Percentiles rank a stretch among this genome's conserved stretches.
Conservation (phyloP, 53 echinoderm and acorn worm genomes). For the Crossaster papposus region DNA sequence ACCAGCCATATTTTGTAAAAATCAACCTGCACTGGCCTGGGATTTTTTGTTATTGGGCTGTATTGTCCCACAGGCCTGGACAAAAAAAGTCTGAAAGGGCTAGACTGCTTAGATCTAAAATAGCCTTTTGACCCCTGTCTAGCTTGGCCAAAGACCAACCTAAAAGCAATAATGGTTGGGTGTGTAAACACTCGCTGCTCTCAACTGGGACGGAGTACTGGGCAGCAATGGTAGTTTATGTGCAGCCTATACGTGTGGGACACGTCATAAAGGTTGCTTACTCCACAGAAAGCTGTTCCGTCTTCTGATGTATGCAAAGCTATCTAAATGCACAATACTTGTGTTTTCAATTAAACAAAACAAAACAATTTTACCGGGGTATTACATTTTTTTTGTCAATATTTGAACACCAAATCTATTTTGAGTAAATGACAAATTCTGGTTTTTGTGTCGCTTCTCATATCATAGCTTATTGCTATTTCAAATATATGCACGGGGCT, state of each 20-base stretch:
- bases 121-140: background rate
- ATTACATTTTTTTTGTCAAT: too few species aligned
- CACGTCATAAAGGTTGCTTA: too few species aligned
- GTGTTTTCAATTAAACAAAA: too few species aligned
- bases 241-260: too few species aligned
- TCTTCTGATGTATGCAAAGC: too few species aligned
- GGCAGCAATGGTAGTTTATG: too few species aligned
- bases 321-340: too few species aligned
- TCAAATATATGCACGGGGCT: background rate
- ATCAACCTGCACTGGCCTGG: too few species aligned
- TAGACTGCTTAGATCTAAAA: background rate
- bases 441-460: background rate
- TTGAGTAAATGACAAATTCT: background rate
- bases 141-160: background rate
- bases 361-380: too few species aligned
- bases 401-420: background rate
- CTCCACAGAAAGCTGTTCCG: too few species aligned
- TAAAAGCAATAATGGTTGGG: background rate
- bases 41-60: too few species aligned
- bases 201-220: background rate
- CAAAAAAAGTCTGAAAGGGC: background rate
- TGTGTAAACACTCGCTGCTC: background rate
- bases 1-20: too few species aligned
- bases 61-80: background rate
- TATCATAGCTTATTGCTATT: background rate